Percentiles rank a stretch among this genome's conserved stretches.
phyloP scores from a whole-genome alignment of 1,140 invertebrate genomes.

The Oedothorax gibbosus region DNA sequence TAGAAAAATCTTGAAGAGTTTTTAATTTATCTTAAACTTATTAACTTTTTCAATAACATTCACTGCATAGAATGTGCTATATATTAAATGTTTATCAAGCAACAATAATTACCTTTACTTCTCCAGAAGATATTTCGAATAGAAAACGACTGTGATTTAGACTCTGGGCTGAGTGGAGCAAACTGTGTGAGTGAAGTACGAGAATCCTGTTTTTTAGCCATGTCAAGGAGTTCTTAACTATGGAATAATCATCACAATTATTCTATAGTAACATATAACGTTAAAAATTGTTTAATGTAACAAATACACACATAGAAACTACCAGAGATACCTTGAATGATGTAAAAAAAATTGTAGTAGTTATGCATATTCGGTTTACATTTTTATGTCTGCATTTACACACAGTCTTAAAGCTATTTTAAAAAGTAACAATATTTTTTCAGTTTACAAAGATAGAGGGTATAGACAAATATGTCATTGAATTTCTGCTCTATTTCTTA shows the following conservation, averaged over 20 bases:
- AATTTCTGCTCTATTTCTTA: no score
- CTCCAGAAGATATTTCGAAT: constrained; percentile 68
- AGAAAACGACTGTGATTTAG: constrained; percentile 68
- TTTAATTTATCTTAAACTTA: no score
- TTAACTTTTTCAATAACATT: no score
- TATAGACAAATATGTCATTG: no score
- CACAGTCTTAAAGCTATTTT: no score
- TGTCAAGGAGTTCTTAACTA: not conserved
- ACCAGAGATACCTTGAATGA: not conserved
- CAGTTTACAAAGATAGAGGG: no score
- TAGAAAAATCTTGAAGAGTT: no score
- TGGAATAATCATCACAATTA: no score
- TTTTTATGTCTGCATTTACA: no score
- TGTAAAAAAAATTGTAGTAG: not conserved
- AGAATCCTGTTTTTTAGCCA: constrained; percentile 74
- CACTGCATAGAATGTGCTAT: not conserved
- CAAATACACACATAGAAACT: not conserved
- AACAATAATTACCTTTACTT: constrained; percentile 64
- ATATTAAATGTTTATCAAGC: not conserved
- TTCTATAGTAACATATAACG: no score
- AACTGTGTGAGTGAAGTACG: constrained; percentile 81
- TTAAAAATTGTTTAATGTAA: not conserved
- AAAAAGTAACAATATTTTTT: no score
- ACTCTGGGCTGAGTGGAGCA: constrained; percentile 77
- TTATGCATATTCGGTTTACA: not conserved